Evolutionary conservation across 30 jellyfish, hydroid and myxozoan genomes (phyloP).

Genomic region (Hydractinia echinata): DNA sequence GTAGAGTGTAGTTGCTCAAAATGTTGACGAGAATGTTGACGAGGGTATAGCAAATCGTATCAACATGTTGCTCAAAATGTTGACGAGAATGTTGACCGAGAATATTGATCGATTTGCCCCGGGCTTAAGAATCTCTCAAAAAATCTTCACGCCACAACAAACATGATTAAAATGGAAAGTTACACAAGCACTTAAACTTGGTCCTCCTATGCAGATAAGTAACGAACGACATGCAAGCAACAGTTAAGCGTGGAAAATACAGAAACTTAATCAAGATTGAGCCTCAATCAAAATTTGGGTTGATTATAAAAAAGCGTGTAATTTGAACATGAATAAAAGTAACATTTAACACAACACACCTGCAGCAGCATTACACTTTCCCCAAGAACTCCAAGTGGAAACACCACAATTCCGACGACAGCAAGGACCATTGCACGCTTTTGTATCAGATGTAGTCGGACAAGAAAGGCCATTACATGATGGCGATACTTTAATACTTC

Average conservation of each 20-base stretch:
- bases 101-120: no score
- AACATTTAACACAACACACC: constrained; percentile 30
- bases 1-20: no score
- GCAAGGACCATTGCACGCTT: constrained; percentile 74
- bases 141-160: no score
- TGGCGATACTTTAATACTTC: constrained; percentile 37
- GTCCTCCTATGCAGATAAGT: no score
- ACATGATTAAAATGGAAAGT: no score
- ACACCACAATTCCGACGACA: constrained; percentile 59
- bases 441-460: constrained; percentile 45
- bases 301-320: background rate
- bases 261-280: background rate
- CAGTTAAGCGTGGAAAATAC: background rate
- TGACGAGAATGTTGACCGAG: no score
- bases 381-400: constrained; percentile 63
- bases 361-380: constrained; percentile 57
- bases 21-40: no score
- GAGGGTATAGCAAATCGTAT: no score
- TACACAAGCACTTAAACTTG: no score
- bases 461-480: constrained; percentile 70
- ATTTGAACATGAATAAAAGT: background rate
- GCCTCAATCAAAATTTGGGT: background rate
- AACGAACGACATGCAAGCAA: background rate
- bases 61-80: no score
- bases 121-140: no score